phyloP scores from a whole-genome alignment of 2,113 vertebrate genomes.

The Edolisoma coerulescens region DNA sequence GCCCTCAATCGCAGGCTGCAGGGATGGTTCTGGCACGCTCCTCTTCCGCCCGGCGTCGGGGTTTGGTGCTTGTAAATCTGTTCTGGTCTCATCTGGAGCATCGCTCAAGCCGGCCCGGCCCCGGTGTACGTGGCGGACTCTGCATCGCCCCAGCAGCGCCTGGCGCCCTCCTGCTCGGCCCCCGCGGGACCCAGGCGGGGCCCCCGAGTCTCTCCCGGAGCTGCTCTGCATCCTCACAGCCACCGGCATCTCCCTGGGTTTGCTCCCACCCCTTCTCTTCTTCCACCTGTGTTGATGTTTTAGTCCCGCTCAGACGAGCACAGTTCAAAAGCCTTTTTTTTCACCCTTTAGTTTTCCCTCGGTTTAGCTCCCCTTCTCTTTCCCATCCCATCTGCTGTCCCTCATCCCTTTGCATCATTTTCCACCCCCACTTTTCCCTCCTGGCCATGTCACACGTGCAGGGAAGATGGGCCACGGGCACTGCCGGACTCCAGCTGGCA shows the following conservation, averaged over 20 bases:
- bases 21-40: neutral
- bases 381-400: neutral
- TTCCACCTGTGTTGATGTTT: neutral
- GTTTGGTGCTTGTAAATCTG: accelerated
- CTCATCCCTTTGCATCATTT: neutral
- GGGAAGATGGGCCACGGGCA: neutral
- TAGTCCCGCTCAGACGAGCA: neutral
- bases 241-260: accelerated
- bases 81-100: neutral
- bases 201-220: neutral
- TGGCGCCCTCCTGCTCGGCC: accelerated
- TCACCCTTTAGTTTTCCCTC: neutral
- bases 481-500: accelerated
- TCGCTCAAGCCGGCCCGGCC: neutral
- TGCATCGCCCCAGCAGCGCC: neutral
- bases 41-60: neutral
- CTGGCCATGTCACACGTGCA: accelerated
- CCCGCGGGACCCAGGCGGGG: accelerated
- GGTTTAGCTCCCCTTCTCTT: neutral
- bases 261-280: neutral
- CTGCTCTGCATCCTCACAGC: neutral
- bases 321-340: neutral
- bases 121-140: accelerated
- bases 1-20: neutral
- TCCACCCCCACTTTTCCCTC: neutral